Evolutionary conservation across 37 sponge, comb jelly and placozoan species (phyloP), one percentile per base, ranked within the genome.

Genomic region (Oscarella lobularis): DNA sequence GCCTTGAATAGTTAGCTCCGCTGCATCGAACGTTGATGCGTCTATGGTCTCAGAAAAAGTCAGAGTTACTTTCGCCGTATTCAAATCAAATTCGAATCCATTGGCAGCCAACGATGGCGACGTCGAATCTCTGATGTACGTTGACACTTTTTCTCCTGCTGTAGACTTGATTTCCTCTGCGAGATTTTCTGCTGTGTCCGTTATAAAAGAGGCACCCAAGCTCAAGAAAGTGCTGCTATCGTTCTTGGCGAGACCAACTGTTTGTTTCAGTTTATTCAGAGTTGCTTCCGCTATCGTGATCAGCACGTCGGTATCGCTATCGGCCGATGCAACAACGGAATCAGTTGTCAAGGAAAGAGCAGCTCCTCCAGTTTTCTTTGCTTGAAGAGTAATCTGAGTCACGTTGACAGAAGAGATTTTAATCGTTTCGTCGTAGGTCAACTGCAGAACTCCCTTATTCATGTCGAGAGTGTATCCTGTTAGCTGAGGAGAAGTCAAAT

Each of bases 31-130:
- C 33, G 77, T 68, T n/a, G 76, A 73, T 3, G 86, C 39, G 31
- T 41, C 80, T 39, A 94, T 84, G 36, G 95, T 87, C 69, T 94
- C 95, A 75, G 86, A 83, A 77, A 94, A 94, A 1, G 67, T 39
- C 31, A 94, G 79, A 2, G 66, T 74, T 30, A 94, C 38, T 6
- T 71, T 48, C 6, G 84, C 88, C 33, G 20, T 78, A 74, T 85
- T 80, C 38, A 89, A 77, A 36, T 94, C 79, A 3, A 94, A 75
- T 41, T 82, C 78, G 41, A 82, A 94, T 34, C 39, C 55, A 1
- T 40, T 3, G 0, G 76, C 80, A 2, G 40, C 39, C 1, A 91
- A 76, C 34, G 29, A 9, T 33, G 92, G 92, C 38, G 88, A 79
- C 14, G 75, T 41, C 88, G 87, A 82, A 67, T 91, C 92, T n/a